Evolutionary conservation across 2,888 invertebrate species (phyloP).

Genomic region (Andrena fulva): DNA sequence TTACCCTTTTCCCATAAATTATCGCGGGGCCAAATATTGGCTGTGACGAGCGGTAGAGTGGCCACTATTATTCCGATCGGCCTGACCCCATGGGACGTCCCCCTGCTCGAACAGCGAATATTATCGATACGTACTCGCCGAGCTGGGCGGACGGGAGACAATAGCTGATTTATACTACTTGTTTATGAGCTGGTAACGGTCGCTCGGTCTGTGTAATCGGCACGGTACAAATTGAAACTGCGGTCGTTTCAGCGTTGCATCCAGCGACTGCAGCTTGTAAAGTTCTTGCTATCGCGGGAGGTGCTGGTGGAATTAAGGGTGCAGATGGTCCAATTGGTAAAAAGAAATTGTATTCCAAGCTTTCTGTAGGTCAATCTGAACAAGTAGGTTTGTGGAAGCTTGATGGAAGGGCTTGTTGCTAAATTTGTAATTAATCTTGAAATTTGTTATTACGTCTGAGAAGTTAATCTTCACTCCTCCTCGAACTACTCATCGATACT

Average conservation of each 20-base stretch:
- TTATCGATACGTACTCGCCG: conserved; percentile 27
- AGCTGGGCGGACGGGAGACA: conserved; percentile 23
- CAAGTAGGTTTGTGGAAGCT: no score
- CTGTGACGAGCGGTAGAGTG: conserved; percentile 46
- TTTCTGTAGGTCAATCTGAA: no score
- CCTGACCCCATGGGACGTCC: conserved; percentile 26
- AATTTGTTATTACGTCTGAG: no score
- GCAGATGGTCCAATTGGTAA: no score
- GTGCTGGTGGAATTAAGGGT: no score
- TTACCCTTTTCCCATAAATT: conserved; percentile 71
- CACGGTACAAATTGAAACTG: conserved; percentile 47
- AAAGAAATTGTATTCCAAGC: no score
- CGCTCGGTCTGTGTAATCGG: conserved; percentile 32
- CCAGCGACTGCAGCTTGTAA: background rate
- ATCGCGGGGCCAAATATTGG: conserved; percentile 61
- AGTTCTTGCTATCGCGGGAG: no score
- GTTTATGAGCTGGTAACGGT: conserved; percentile 37
- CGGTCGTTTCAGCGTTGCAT: conserved; percentile 1
- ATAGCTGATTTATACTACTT: conserved; percentile 53
- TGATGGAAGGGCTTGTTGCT: no score
- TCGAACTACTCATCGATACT: no score
- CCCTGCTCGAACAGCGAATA: conserved; percentile 18
- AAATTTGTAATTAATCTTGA: no score
- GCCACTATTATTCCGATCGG: conserved; percentile 51
- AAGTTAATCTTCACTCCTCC: no score